These are phyloP conservation scores for Gryllus bimaculatus DNA, from an alignment of 1,140 invertebrate species.

Conservation along the genomic window DNA sequence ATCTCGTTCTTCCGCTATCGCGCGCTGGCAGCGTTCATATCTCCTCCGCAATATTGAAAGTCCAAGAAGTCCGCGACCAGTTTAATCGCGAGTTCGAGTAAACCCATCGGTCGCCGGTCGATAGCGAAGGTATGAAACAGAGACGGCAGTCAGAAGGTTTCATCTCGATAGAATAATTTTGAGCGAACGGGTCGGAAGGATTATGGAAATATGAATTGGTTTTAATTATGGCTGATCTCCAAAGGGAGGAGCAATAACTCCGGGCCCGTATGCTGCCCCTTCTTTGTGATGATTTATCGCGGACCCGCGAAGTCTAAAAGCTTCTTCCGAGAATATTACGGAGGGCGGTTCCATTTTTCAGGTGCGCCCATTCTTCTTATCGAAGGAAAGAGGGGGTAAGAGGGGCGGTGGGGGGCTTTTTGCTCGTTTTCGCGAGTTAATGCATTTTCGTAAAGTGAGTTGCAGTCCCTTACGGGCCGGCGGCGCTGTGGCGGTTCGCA, in stretches of 20 bases:
- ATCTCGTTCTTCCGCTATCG: too few relatives aligned
- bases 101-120: too few relatives aligned
- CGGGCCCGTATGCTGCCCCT: neutral
- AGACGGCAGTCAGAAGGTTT: too few relatives aligned
- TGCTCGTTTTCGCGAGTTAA: neutral
- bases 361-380: neutral
- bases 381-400: neutral
- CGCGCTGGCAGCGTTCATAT: too few relatives aligned
- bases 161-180: too few relatives aligned
- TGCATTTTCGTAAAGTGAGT: slow-evolving; percentile 1
- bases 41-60: too few relatives aligned
- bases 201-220: neutral
- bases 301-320: neutral
- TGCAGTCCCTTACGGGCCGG: neutral
- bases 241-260: too few relatives aligned
- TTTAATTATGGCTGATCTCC: neutral
- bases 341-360: neutral
- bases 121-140: too few relatives aligned
- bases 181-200: too few relatives aligned
- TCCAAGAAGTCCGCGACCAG: too few relatives aligned
- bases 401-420: neutral
- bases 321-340: slow-evolving; percentile 4
- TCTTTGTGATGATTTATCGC: neutral
- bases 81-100: too few relatives aligned
- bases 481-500: neutral